A percentile compares a stretch with the other conserved stretches of the same genome.
These are phyloP conservation scores for Hyaena hyaena DNA, from an alignment of 2,113 vertebrate species.

Conservation along the genomic window DNA sequence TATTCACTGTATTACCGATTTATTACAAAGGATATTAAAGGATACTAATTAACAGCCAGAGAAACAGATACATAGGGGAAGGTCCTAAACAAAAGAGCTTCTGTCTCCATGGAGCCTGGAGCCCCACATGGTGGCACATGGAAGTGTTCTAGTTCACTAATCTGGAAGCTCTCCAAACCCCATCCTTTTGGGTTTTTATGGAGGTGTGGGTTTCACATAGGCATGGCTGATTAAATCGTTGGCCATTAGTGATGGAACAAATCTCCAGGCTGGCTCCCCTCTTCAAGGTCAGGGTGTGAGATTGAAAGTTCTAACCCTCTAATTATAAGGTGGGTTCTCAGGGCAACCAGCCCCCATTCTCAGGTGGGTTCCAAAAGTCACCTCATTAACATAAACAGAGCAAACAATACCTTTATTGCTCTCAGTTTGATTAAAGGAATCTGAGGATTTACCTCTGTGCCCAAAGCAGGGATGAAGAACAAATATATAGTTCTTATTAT, in stretches of 20 bases:
- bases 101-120: background rate
- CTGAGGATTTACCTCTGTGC: background rate
- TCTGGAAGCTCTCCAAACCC: background rate
- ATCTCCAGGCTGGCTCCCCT: background rate
- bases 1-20: background rate
- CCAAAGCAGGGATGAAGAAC: background rate
- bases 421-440: background rate
- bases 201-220: background rate
- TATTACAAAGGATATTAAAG: background rate
- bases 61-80: background rate
- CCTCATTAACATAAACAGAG: background rate
- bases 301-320: background rate
- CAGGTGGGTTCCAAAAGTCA: background rate
- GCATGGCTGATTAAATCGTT: background rate
- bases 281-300: background rate
- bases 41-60: background rate
- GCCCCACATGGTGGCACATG: background rate
- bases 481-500: background rate
- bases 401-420: background rate
- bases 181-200: background rate
- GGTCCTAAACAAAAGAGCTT: background rate
- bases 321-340: background rate
- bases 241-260: background rate
- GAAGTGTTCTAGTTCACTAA: background rate
- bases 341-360: background rate